Evolutionary conservation across 2,888 invertebrate species (phyloP).

Genomic region (Lepidochrysops patricia): DNA sequence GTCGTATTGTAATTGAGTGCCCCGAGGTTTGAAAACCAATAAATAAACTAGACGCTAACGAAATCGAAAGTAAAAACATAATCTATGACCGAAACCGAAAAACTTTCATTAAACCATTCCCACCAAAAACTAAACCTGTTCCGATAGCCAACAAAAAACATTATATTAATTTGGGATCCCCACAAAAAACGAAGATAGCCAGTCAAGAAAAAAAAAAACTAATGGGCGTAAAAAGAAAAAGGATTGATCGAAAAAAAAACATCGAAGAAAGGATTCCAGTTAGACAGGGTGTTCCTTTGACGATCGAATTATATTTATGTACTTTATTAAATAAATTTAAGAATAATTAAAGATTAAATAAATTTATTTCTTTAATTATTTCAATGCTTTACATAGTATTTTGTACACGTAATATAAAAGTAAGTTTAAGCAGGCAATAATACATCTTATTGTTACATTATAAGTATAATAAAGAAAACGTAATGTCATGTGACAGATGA

Average conservation of each 20-base stretch:
- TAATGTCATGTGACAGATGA: no score
- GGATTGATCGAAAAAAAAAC: conserved; percentile 47
- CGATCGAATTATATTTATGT: no score
- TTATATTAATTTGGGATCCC: conserved; percentile 72
- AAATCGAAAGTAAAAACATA: conserved; percentile 57
- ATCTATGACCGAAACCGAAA: conserved; percentile 41
- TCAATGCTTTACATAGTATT: no score
- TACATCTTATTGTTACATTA: no score
- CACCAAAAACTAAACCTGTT: conserved; percentile 56
- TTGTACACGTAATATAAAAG: no score
- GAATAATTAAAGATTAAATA: no score
- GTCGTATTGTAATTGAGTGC: no score
- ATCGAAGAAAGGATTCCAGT: conserved; percentile 52
- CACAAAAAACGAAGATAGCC: conserved; percentile 68
- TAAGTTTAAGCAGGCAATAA: no score
- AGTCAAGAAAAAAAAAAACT: conserved; percentile 66
- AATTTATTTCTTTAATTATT: no score
- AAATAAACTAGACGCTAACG: conserved; percentile 26
- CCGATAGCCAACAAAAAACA: conserved; percentile 55
- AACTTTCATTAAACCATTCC: conserved; percentile 69
- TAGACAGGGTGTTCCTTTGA: conserved; percentile 51
- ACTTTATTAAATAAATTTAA: no score
- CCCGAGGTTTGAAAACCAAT: neutral
- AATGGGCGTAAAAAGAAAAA: conserved; percentile 68
- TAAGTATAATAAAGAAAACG: no score